Evolutionary conservation across 1,140 invertebrate species (phyloP).

Genomic region (Lucilia cuprina): DNA sequence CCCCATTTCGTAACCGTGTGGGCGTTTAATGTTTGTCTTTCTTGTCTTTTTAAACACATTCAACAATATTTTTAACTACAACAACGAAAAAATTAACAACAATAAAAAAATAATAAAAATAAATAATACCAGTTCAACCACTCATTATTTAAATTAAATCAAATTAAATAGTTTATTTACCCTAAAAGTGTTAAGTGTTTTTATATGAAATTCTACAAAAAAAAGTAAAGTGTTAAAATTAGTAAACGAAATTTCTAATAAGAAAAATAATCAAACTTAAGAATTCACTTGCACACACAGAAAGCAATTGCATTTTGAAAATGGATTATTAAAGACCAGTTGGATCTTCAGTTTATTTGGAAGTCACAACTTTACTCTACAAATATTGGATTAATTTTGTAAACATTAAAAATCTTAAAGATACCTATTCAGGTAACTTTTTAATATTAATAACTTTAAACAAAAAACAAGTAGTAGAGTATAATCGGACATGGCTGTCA

Average conservation of each 20-base stretch:
- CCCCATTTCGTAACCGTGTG: not conserved
- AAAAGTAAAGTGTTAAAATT: not conserved
- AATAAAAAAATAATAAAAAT: no score
- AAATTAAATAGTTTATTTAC: not conserved
- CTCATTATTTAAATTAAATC: not conserved
- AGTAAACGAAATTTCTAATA: not conserved
- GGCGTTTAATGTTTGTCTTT: not conserved
- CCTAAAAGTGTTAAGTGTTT: not conserved
- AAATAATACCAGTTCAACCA: not conserved
- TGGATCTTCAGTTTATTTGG: no score
- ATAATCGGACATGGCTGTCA: no score
- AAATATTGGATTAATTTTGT: no score
- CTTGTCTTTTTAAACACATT: not conserved
- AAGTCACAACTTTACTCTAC: no score
- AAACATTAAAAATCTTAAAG: no score
- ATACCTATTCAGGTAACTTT: no score
- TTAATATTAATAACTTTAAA: no score
- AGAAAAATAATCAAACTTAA: not conserved
- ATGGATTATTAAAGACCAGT: no score
- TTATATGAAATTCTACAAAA: not conserved
- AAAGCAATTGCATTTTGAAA: no score
- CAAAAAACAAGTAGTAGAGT: no score
- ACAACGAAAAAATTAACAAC: not conserved
- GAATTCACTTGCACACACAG: no score
- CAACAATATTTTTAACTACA: not conserved